Conservation (phyloP, 2,797 vertebrate species). For the Echiichthys vipera region DNA sequence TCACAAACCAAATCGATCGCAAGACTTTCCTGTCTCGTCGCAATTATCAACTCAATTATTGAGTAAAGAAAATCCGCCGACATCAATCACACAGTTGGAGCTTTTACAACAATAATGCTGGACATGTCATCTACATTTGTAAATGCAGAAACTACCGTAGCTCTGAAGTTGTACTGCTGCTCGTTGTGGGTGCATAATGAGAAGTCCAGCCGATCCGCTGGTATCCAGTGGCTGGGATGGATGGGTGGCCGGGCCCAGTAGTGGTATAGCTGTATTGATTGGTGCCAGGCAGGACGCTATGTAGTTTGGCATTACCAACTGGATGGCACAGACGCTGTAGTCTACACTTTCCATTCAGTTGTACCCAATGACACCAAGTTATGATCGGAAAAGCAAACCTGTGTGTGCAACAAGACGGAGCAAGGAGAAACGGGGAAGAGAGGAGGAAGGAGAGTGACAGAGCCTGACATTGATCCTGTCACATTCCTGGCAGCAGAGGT, state of each 20-base stretch:
- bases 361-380: slow-evolving; percentile 52
- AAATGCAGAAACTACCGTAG: slow-evolving; percentile 27
- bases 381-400: slow-evolving; percentile 65
- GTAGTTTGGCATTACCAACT: slow-evolving; percentile 39
- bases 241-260: slow-evolving; percentile 36
- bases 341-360: slow-evolving; percentile 60
- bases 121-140: slow-evolving; percentile 57
- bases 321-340: slow-evolving; percentile 46
- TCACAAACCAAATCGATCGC: slow-evolving; percentile 59
- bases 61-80: slow-evolving; percentile 56
- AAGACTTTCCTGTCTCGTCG: slow-evolving; percentile 56
- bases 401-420: slow-evolving; percentile 27
- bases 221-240: slow-evolving; percentile 47
- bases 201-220: slow-evolving; percentile 67
- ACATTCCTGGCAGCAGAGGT: slow-evolving; percentile 52
- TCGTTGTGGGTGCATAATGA: slow-evolving; percentile 68
- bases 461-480: slow-evolving; percentile 51
- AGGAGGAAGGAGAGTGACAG: slow-evolving; percentile 25
- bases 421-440: slow-evolving; percentile 21
- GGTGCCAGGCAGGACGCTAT: slow-evolving; percentile 55
- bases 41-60: slow-evolving; percentile 63
- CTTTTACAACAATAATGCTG: slow-evolving; percentile 65
- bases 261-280: slow-evolving; percentile 56
- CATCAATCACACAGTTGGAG: slow-evolving; percentile 67
- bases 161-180: slow-evolving; percentile 43